phyloP scores from a whole-genome alignment of 2,888 invertebrate genomes.

The Alloplasta piceator region DNA sequence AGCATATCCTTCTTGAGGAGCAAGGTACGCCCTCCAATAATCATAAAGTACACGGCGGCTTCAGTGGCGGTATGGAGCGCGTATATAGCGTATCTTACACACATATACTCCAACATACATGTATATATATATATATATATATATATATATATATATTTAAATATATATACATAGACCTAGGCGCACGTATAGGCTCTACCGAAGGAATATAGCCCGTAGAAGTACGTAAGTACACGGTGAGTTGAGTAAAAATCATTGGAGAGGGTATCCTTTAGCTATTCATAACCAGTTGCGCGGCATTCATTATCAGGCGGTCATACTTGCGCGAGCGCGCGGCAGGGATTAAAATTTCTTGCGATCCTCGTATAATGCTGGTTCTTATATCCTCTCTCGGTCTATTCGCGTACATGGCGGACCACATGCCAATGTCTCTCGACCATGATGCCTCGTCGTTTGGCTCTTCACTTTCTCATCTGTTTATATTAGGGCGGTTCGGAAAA shows the following conservation, averaged over 20 bases:
- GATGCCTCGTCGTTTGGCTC: conserved; percentile 48
- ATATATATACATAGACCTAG: conserved; percentile 17
- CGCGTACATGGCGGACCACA: conserved; percentile 21
- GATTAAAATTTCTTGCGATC: conserved; percentile 74
- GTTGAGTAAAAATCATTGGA: conserved; percentile 72
- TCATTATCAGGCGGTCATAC: conserved; percentile 76
- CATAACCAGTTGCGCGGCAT: conserved; percentile 79
- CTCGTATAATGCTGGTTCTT: conserved; percentile 69
- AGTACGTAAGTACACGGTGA: conserved; percentile 70
- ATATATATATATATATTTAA: background rate
- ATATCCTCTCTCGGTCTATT: conserved; percentile 38
- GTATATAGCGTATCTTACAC: conserved; percentile 18
- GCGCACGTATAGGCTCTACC: background rate
- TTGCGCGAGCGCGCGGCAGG: conserved; percentile 63
- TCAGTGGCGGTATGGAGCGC: conserved; percentile 61
- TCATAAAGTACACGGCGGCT: conserved; percentile 75
- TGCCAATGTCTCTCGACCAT: conserved; percentile 53
- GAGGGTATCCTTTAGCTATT: conserved; percentile 74
- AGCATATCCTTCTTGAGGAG: conserved; percentile 69
- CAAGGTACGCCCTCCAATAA: conserved; percentile 78
- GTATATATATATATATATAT: conserved; percentile 31
- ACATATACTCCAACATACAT: conserved; percentile 22
- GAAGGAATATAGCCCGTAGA: conserved; percentile 51
- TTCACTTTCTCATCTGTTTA: conserved; percentile 35
- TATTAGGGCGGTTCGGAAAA: conserved; percentile 32